Evolutionary conservation across 2,888 invertebrate species (phyloP).

Genomic region (Limnephilus marmoratus): DNA sequence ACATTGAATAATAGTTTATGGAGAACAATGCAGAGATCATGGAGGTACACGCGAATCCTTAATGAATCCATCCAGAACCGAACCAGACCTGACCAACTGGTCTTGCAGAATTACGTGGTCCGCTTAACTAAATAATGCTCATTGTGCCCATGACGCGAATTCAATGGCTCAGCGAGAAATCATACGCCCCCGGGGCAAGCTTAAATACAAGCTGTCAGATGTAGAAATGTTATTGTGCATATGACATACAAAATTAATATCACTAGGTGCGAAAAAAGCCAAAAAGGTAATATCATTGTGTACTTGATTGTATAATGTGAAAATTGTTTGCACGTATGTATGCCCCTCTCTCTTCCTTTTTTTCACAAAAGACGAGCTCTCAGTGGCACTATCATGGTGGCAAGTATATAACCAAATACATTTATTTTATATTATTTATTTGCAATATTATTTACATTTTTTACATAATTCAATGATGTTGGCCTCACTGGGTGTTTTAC

Average conservation of each 20-base stretch:
- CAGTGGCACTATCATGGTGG: too few relatives aligned
- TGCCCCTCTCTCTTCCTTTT: too few relatives aligned
- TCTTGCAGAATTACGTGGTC: constrained; percentile 32
- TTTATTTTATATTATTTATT: too few relatives aligned
- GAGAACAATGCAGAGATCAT: constrained; percentile 27
- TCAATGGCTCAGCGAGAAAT: neutral
- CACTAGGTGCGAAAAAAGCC: neutral
- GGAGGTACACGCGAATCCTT: constrained; percentile 12
- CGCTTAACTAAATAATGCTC: constrained; percentile 10
- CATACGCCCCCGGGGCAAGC: neutral
- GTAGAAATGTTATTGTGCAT: neutral
- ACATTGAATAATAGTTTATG: constrained; percentile 36
- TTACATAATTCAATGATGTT: too few relatives aligned
- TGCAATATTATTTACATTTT: too few relatives aligned
- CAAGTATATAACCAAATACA: too few relatives aligned
- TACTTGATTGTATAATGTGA: neutral
- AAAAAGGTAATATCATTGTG: neutral
- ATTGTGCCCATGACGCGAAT: neutral
- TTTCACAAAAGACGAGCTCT: too few relatives aligned
- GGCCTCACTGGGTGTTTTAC: too few relatives aligned
- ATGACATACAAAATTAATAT: neutral
- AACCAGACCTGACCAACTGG: constrained; percentile 4
- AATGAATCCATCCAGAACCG: constrained; percentile 17
- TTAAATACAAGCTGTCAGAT: neutral
- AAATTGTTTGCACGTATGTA: too few relatives aligned